Evolutionary conservation across 2,888 invertebrate species (phyloP).

Genomic region (Imbricaverruca yamaguchii): DNA sequence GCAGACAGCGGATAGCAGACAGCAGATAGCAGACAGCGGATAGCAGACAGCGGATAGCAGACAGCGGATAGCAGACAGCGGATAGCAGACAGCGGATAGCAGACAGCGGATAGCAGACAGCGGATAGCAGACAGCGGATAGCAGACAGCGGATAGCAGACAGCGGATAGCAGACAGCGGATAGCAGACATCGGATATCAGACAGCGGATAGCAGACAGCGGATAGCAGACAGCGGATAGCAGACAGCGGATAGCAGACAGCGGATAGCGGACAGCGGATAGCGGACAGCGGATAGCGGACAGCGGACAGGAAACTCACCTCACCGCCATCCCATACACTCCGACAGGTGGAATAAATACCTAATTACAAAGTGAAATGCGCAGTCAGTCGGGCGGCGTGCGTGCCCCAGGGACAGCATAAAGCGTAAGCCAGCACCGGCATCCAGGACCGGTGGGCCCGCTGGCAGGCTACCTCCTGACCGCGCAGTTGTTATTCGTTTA

Average conservation of each 20-base stretch:
- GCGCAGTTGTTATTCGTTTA: conserved; percentile 8
- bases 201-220: too few species aligned
- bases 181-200: too few species aligned
- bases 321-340: not conserved
- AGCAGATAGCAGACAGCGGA: not conserved
- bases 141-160: not conserved
- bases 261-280: too few species aligned
- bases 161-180: too few species aligned
- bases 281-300: too few species aligned
- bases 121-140: too few species aligned
- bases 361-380: conserved; percentile 10
- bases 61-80: not conserved
- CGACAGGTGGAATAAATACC: not conserved
- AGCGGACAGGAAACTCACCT: not conserved
- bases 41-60: too few species aligned
- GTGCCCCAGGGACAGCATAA: not conserved
- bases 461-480: not conserved
- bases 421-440: not conserved
- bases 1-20: too few species aligned
- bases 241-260: too few species aligned
- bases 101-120: not conserved
- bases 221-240: too few species aligned
- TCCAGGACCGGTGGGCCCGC: not conserved
- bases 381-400: not conserved
- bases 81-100: too few species aligned